Base-by-base conservation (phyloP, 2,888 invertebrate species). In the Andricus quercusramuli region DNA sequence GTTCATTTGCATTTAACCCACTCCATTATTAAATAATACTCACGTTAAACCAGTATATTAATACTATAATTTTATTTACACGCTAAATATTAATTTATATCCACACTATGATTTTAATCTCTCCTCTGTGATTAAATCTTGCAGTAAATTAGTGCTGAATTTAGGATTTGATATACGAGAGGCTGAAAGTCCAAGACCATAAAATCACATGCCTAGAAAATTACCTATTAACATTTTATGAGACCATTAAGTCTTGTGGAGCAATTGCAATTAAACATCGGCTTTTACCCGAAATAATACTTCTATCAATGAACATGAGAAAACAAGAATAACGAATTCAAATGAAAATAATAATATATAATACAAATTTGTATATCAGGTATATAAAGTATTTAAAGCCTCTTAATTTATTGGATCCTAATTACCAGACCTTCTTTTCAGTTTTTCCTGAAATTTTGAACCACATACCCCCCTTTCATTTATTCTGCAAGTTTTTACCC, bases 71-170 rank as follows among this genome's bases (percentile, higher is more conserved):
- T 29, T 2, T 29, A 37, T 37, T 67, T 47, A 17, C 47, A 47
- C 44, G 15, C 22, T 68, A n/a, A n/a, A 37, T 66, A 66, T 20
- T n/a, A 11, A 37, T 37, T 20, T 66, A 66, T n/a, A 3, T 32
- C 20, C 11, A 20, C 29, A 32, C 20, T 22, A 47, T 51, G 47
- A 47, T 68, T 47, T 68, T 68, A 68, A 47, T 47, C 44, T 68
- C 25, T 4, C 22, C 11, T 9, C 11, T 9, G 37, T n/a, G 20
- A 66, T 37, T 66, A 66, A 66, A 66, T 25, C 15, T 41, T 44
- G 41, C 41, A 41, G 44, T 67, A 44, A 67, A 44, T 22, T 67
- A 37, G n/a, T 67, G 25, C 25, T 68, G 47, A 68, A 68, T 68
- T 68, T 68, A 47, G 44, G 44, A 44, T 67, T 47, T 44, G 44